These are phyloP conservation scores for Psix sp. DNA, from an alignment of 1,140 invertebrate genomes.

Conservation along the genomic window DNA sequence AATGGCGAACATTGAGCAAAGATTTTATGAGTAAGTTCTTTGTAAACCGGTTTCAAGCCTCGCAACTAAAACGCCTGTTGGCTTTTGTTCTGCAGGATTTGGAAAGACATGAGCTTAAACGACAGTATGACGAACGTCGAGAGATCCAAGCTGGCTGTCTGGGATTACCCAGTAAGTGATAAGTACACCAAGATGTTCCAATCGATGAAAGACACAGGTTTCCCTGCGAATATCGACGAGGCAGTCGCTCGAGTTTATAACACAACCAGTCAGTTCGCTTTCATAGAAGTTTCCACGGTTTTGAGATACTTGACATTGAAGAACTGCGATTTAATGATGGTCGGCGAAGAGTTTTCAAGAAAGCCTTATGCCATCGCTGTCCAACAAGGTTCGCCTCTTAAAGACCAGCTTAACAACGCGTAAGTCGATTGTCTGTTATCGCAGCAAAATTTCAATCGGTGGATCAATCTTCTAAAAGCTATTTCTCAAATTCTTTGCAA, in stretches of 20 bases:
- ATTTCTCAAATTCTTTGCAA: too few relatives aligned
- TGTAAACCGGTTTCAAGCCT: background rate
- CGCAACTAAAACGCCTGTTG: background rate
- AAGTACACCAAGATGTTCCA: conserved; percentile 99
- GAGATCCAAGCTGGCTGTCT: conserved; percentile 94
- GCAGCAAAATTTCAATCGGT: too few relatives aligned
- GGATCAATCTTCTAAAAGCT: too few relatives aligned
- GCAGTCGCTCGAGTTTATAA: conserved; percentile 88
- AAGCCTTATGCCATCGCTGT: conserved; percentile 98
- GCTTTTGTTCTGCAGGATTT: conserved; percentile 83
- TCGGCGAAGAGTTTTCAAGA: conserved; percentile 96
- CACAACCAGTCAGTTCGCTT: conserved; percentile 93
- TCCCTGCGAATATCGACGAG: conserved; percentile 86
- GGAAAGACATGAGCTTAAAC: conserved; percentile 98
- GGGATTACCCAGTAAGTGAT: conserved; percentile 99
- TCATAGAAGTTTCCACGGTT: conserved; percentile 95
- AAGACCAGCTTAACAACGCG: conserved; percentile 94
- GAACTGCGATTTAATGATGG: conserved; percentile 92
- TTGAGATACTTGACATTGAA: conserved; percentile 91
- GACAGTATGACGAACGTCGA: conserved; percentile 93
- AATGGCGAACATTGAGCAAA: conserved; percentile 96
- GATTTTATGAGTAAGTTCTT: conserved; percentile 92
- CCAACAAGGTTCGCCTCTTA: conserved; percentile 94
- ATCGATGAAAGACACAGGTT: conserved; percentile 92
- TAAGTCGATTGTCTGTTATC: conserved; percentile 74